Base-by-base conservation (phyloP, 2,888 invertebrate genomes). In the Pseudococcus viburni region DNA sequence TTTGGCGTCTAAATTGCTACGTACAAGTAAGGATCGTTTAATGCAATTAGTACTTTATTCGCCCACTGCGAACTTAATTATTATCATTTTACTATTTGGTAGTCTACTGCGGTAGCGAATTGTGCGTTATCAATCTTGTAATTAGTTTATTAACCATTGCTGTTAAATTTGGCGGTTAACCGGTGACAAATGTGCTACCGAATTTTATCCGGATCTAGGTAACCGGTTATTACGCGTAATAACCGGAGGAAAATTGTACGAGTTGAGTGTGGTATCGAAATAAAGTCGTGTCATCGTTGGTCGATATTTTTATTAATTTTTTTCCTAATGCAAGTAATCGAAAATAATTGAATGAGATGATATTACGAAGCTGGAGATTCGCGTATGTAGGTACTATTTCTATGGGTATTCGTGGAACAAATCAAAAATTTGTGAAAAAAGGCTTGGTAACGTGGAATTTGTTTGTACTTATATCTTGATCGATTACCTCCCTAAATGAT, bases 1-100 rank as follows among this genome's bases (percentile, higher is more conserved):
- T 86, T 86, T 86, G 86, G 86, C 86, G 86, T 86, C 42, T 86
- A 86, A 86, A 86, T 86, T 86, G 86, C 86, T 86, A 86, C 86
- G 86, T 86, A 86, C 86, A 73, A 86, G 73, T 86, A 86, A 46
- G 86, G 86, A 86, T 73, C 73, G 84, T 88, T 88, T 89, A 86
- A 86, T 88, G 89, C 88, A 55, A 83, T 88, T 83, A 80, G 88
- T 48, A 83, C 77, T 83, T 83, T 88, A 88, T 88, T 88, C 88
- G 88, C 80, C 88, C 88, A 83, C 83, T 88, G 48, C 77, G 77
- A 88, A 48, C 80, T 88, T 88, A 84, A 88, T 88, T 88, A 88
- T 88, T 83, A 83, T 83, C 83, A 83, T 88, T 88, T 88, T 64
- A 83, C 64, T 84, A 84, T 83, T 88, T 88, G 84, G 59, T 77